Conservation (phyloP, 1,140 invertebrate species). For the Akabosia matsudoensis region DNA sequence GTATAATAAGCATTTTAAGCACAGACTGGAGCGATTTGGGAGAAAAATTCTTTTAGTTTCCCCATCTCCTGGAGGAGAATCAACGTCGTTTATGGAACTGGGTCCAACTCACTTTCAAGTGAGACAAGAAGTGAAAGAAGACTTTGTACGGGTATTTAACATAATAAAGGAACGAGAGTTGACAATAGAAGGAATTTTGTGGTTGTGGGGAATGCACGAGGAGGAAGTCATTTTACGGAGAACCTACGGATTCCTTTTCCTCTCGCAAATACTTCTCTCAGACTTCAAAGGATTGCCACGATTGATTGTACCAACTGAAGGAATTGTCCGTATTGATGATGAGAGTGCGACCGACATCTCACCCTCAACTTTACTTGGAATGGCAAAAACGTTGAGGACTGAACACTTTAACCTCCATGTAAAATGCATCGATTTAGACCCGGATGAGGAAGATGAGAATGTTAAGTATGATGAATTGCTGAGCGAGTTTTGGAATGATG, state of each 20-base stretch:
- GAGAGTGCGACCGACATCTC: conserved; percentile 1
- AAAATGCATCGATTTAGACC: conserved; percentile 28
- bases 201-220: neutral
- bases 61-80: neutral
- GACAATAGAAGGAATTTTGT: conserved; percentile 22
- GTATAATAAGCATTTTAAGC: neutral
- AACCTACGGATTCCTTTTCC: neutral
- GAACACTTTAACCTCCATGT: conserved; percentile 20
- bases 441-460: conserved; percentile 16
- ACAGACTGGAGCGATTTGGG: neutral
- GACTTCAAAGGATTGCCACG: conserved; percentile 13
- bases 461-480: conserved; percentile 14
- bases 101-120: neutral
- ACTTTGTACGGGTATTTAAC: neutral
- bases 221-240: neutral
- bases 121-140: neutral
- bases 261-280: conserved; percentile 12
- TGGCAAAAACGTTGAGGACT: conserved; percentile 14
- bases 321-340: conserved; percentile 27
- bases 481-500: conserved; percentile 22
- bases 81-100: neutral
- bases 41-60: neutral
- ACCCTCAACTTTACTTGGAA: conserved; percentile 5
- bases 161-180: neutral
- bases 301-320: conserved; percentile 23